Evolutionary conservation across 2,797 vertebrate species (phyloP).

Genomic region (Gouania willdenowi): DNA sequence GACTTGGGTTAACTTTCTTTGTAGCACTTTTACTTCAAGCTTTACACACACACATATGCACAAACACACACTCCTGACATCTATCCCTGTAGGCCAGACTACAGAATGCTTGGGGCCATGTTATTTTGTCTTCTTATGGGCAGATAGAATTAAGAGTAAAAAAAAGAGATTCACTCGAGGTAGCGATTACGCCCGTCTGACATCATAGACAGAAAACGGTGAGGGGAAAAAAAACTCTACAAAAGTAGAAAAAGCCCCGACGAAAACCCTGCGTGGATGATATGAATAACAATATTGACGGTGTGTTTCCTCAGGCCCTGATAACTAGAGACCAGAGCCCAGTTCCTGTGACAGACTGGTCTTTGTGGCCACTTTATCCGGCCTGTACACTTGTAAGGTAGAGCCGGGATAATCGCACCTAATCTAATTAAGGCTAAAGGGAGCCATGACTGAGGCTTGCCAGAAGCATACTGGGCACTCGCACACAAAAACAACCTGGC

Average conservation of each 20-base stretch:
- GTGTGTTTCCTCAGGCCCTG: constrained; percentile 79
- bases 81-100: constrained; percentile 62
- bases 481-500: constrained; percentile 79
- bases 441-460: constrained; percentile 98
- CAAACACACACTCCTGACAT: constrained; percentile 36
- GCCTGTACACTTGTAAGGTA: constrained; percentile 97
- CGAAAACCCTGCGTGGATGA: constrained; percentile 81
- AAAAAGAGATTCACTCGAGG: constrained; percentile 52
- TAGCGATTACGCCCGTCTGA: constrained; percentile 59
- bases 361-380: constrained; percentile 97
- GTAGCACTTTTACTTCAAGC: constrained; percentile 37
- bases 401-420: constrained; percentile 96
- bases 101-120: constrained; percentile 63
- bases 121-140: constrained; percentile 73
- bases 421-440: constrained; percentile 99
- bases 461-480: constrained; percentile 69
- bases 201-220: constrained; percentile 44
- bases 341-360: constrained; percentile 86
- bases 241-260: constrained; percentile 64
- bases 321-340: constrained; percentile 86
- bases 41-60: not conserved
- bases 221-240: constrained; percentile 9
- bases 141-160: constrained; percentile 33
- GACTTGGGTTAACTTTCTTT: constrained; percentile 47
- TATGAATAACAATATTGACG: constrained; percentile 93